These are phyloP conservation scores for Drosophila arawakana DNA, from an alignment of 1,140 invertebrate genomes.

Conservation along the genomic window DNA sequence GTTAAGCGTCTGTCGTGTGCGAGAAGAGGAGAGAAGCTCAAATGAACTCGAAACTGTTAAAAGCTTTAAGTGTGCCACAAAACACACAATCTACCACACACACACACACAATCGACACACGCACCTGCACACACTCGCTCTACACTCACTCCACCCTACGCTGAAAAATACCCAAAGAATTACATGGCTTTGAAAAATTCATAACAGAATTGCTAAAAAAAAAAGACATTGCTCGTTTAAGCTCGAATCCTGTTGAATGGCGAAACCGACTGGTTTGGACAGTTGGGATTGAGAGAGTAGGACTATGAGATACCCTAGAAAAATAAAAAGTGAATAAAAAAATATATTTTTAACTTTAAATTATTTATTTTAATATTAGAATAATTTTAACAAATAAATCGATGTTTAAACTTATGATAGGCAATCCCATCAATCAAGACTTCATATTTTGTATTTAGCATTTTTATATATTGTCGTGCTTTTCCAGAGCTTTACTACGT, in stretches of 20 bases:
- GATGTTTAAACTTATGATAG: too few relatives aligned
- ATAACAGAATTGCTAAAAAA: conserved; percentile 19
- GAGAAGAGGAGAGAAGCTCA: background rate
- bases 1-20: background rate
- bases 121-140: background rate
- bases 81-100: conserved; percentile 19
- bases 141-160: background rate
- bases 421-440: too few relatives aligned
- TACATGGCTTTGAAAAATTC: conserved; percentile 27
- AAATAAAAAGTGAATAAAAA: too few relatives aligned
- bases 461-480: too few relatives aligned
- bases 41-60: conserved; percentile 42
- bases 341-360: too few relatives aligned
- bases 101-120: background rate
- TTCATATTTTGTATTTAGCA: too few relatives aligned
- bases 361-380: too few relatives aligned
- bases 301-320: too few relatives aligned
- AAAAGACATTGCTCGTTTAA: conserved; percentile 1
- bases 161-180: background rate
- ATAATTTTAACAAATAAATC: too few relatives aligned
- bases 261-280: too few relatives aligned
- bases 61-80: conserved; percentile 32
- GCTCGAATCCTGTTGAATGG: background rate
- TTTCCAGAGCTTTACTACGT: too few relatives aligned
- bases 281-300: too few relatives aligned